Percentiles rank a stretch among this genome's conserved stretches.
These are phyloP conservation scores for Micropoecilia bifurca DNA, from an alignment of 2,797 vertebrate species.

Conservation along the genomic window DNA sequence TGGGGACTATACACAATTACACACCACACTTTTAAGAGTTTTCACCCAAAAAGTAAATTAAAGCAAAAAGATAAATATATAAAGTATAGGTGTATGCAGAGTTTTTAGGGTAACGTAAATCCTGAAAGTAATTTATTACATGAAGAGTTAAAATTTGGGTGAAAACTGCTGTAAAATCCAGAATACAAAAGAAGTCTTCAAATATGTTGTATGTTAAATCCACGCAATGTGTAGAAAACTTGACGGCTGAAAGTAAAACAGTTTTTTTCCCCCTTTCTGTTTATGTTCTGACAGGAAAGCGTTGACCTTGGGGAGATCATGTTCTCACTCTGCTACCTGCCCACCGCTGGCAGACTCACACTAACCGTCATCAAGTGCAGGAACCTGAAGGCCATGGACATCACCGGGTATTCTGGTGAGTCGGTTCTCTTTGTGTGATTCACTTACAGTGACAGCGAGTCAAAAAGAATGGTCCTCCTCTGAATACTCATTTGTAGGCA, in stretches of 20 bases:
- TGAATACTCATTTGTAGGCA: slow-evolving; percentile 29
- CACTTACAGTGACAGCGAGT: slow-evolving; percentile 20
- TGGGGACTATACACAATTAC: not conserved
- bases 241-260: slow-evolving; percentile 20
- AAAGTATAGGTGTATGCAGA: not conserved
- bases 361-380: slow-evolving; percentile 98
- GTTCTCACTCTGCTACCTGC: slow-evolving; percentile 99
- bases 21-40: not conserved
- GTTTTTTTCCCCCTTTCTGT: slow-evolving; percentile 12
- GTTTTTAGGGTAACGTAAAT: not conserved
- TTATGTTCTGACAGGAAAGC: slow-evolving; percentile 86
- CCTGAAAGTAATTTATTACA: not conserved
- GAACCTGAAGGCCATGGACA: slow-evolving; percentile 99
- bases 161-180: slow-evolving; percentile 1
- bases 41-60: too few species aligned
- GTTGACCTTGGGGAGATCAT: slow-evolving; percentile 99
- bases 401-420: slow-evolving; percentile 97
- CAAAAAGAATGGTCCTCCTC: not conserved
- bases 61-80: too few species aligned
- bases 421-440: slow-evolving; percentile 17
- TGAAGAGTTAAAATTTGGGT: not conserved
- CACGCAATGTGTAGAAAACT: slow-evolving; percentile 5
- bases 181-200: slow-evolving; percentile 6
- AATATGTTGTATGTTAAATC: not conserved
- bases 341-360: slow-evolving; percentile 96